Evolutionary conservation across 2,113 vertebrate species (phyloP), one percentile per base, ranked within the genome.

Genomic region (Hippolais icterina): DNA sequence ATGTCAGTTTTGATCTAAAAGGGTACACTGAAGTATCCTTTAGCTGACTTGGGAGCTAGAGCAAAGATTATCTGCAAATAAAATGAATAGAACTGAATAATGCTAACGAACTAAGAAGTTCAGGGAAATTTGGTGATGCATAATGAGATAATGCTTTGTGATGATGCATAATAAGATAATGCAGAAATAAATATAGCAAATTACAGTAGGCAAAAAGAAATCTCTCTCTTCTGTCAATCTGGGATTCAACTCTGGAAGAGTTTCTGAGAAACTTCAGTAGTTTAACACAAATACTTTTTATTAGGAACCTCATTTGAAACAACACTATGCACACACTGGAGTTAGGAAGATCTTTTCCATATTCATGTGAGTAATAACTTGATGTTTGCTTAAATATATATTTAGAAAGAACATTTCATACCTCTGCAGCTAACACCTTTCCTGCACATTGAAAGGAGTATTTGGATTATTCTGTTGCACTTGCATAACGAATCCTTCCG

Each of bases 271-370:
- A 47, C 27, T 78, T 82, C 41, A 88, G 53, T 81, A 93, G 68
- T 88, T 90, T 83, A 94, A 96, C 74, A 72, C 18, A 89, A 94
- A 95, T 81, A 90, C 35, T 95, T 95, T 88, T 94, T 83, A 90
- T 84, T 90, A 94, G 94, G 42, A 96, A 47, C 83, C 46, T 81
- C 42, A 35, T 83, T 88, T 92, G 94, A 89, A 92, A 61, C 28
- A 50, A 9, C 78, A 77, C 21, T 18, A 54, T 71, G 91, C 33
- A 12, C 90, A 53, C 18, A 15, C 28, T 60, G 72, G 71, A 91
- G 72, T 65, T 69, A 63, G 70, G 35, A 54, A 64, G 69, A 83
- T 95, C 87, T 94, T 69, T 88, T 92, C 94, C 88, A 63, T 95
- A 94, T 83, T 88, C 85, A 60, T 90, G 68, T 92, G 90, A 96